phyloP scores from a whole-genome alignment of 2,888 invertebrate species.

The Papilio protenor region DNA sequence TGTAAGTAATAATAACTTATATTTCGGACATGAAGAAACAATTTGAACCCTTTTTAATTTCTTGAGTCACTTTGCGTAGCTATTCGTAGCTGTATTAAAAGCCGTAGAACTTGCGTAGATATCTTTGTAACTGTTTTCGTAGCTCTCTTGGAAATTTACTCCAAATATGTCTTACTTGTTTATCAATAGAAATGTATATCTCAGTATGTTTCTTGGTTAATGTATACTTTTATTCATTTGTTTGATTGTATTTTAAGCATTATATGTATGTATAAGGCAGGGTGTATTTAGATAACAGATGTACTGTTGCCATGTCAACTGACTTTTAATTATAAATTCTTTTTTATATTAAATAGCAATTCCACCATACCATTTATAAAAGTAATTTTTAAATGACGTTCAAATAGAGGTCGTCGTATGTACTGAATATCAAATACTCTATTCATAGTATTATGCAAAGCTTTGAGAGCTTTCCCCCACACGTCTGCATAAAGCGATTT shows the following conservation, averaged over 20 bases:
- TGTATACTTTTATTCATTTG: no score
- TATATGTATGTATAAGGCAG: no score
- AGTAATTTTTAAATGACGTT: conserved; percentile 38
- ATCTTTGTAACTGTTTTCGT: neutral
- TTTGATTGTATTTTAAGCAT: no score
- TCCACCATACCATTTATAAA: conserved; percentile 20
- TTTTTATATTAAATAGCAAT: neutral
- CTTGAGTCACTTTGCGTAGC: neutral
- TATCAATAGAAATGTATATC: no score
- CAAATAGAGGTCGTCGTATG: conserved; percentile 39
- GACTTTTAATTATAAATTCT: no score
- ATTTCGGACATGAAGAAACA: neutral
- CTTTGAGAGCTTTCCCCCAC: conserved; percentile 40
- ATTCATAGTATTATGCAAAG: conserved; percentile 43
- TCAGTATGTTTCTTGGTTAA: no score
- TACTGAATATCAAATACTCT: conserved; percentile 40
- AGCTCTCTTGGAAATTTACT: neutral
- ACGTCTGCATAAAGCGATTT: conserved; percentile 43
- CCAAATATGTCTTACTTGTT: neutral
- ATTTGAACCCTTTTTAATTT: neutral
- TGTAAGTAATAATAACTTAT: neutral
- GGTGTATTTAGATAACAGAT: no score
- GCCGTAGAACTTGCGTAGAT: no score
- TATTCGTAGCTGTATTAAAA: neutral
- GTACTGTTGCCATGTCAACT: no score